Percentiles rank a stretch among this genome's conserved stretches.
These are phyloP conservation scores for Ctenopoma multispine DNA, from an alignment of 2,797 vertebrate species.

Conservation along the genomic window DNA sequence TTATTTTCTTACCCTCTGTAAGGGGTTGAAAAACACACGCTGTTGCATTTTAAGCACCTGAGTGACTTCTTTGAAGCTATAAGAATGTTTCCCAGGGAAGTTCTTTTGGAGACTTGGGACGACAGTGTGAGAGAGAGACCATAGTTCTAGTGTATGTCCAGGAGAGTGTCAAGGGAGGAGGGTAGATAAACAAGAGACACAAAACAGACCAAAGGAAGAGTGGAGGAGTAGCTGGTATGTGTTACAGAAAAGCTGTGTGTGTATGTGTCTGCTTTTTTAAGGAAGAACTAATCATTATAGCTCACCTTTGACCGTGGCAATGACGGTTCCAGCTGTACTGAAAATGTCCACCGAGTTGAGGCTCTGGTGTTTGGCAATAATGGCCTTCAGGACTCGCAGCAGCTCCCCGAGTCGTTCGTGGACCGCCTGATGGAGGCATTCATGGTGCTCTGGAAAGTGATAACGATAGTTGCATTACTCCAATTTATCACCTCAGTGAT, in stretches of 20 bases:
- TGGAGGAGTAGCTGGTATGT: constrained; percentile 58
- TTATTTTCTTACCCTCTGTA: constrained; percentile 55
- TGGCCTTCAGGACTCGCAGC: constrained; percentile 90
- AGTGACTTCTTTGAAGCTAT: constrained; percentile 49
- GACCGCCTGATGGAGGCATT: constrained; percentile 90
- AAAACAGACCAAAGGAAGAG: constrained; percentile 67
- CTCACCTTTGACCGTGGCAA: constrained; percentile 97
- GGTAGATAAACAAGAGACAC: constrained; percentile 66
- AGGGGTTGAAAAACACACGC: constrained; percentile 51
- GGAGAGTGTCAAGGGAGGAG: constrained; percentile 47
- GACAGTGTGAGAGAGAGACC: constrained; percentile 44
- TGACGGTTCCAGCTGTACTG: constrained; percentile 93
- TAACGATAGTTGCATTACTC: neutral
- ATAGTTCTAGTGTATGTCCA: constrained; percentile 41
- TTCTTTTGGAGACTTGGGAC: constrained; percentile 25
- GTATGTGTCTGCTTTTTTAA: constrained; percentile 13
- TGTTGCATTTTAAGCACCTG: constrained; percentile 40
- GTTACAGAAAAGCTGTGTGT: constrained; percentile 41
- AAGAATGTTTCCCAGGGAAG: constrained; percentile 36
- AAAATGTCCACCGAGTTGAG: constrained; percentile 97
- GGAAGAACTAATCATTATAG: constrained; percentile 14
- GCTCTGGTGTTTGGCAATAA: constrained; percentile 94
- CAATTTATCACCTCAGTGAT: neutral
- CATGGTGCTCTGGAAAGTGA: constrained; percentile 87
- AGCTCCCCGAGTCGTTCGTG: constrained; percentile 94